Percentiles rank a stretch among this genome's conserved stretches.
phyloP scores from a whole-genome alignment of 2,888 invertebrate species.

The Amiota minor region DNA sequence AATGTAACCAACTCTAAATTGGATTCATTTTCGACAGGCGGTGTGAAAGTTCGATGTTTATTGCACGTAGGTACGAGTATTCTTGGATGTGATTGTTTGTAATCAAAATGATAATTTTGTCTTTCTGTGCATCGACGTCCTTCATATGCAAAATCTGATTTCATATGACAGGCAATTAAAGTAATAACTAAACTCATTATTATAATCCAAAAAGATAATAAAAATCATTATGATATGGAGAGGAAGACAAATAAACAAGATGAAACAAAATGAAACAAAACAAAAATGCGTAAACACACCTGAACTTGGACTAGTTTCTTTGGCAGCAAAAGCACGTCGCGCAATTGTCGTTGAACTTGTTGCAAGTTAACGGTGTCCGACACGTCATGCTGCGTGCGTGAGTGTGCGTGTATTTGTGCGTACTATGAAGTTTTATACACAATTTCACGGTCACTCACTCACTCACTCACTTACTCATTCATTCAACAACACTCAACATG shows the following conservation, averaged over 20 bases:
- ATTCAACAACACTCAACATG: constrained; percentile 10
- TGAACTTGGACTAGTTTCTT: constrained; percentile 25
- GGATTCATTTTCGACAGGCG: too few relatives aligned
- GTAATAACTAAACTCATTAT: too few relatives aligned
- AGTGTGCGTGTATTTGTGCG: constrained; percentile 33
- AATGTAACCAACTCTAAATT: too few relatives aligned
- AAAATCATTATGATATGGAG: not conserved
- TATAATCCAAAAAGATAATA: not conserved
- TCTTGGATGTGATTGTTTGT: too few relatives aligned
- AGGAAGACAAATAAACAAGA: not conserved
- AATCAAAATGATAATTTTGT: too few relatives aligned
- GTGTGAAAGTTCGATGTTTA: too few relatives aligned
- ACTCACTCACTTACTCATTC: too few relatives aligned
- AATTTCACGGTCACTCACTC: too few relatives aligned
- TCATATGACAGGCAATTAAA: too few relatives aligned
- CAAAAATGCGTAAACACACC: constrained; percentile 14
- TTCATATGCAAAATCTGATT: too few relatives aligned
- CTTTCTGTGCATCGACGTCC: too few relatives aligned
- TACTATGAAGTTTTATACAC: not conserved
- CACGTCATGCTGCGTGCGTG: constrained; percentile 42
- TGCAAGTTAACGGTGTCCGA: constrained; percentile 42
- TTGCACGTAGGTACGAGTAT: too few relatives aligned
- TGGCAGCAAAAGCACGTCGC: constrained; percentile 20
- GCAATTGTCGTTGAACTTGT: constrained; percentile 39
- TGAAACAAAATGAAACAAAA: not conserved